phyloP scores from a whole-genome alignment of 1,140 invertebrate genomes.

The Neodiprion pinetum region DNA sequence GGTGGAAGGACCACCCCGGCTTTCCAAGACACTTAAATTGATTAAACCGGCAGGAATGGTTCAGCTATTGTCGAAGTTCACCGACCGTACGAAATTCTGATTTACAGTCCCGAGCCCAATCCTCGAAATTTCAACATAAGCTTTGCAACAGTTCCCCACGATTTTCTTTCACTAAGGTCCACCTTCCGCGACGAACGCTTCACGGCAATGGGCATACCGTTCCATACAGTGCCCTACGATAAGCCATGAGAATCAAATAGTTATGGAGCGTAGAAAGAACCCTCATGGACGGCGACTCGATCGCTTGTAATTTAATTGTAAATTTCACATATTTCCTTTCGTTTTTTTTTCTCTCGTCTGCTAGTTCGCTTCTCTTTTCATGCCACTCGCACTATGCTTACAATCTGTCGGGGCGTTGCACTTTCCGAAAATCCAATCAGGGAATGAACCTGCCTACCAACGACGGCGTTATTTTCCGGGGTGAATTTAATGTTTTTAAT shows the following conservation, averaged over 20 bases:
- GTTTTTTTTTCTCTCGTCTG: background rate
- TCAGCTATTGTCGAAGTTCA: background rate
- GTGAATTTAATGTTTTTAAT: slow-evolving; percentile 8
- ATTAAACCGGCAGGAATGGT: background rate
- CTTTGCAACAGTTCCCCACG: background rate
- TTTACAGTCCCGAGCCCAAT: background rate
- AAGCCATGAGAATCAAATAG: too few relatives aligned
- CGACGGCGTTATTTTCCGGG: background rate
- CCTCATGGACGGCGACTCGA: too few relatives aligned
- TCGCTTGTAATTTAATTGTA: background rate
- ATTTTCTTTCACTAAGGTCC: slow-evolving; percentile 21
- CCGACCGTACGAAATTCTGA: background rate
- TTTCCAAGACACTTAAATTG: background rate
- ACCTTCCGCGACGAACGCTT: slow-evolving; percentile 30
- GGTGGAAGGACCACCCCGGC: background rate
- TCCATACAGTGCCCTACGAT: slow-evolving; percentile 5
- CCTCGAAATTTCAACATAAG: background rate
- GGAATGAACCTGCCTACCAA: background rate
- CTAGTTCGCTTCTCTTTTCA: background rate
- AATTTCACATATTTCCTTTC: background rate
- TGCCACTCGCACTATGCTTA: background rate
- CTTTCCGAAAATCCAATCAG: background rate
- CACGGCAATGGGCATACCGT: background rate
- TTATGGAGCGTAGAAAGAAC: too few relatives aligned
- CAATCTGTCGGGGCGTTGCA: slow-evolving; percentile 4